phyloP scores from a whole-genome alignment of 1,140 invertebrate genomes.

The Microvelia longipes region DNA sequence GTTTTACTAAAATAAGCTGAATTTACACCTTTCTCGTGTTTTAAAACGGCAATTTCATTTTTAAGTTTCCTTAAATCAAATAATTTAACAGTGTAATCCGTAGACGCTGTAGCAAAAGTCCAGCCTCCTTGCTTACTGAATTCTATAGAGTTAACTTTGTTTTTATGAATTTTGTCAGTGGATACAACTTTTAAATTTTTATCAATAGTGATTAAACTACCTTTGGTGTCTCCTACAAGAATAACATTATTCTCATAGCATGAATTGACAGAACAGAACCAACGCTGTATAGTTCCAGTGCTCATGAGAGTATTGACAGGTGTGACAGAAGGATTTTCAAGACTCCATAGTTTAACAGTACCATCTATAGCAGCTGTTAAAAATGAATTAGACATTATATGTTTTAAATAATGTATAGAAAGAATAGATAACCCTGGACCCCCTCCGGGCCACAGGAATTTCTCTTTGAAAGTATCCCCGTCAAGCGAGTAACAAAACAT shows the following conservation, averaged over 20 bases:
- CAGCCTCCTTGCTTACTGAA: conserved; percentile 4
- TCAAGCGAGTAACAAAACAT: background rate
- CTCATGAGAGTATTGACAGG: background rate
- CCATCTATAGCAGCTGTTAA: conserved; percentile 12
- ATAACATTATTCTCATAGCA: conserved; percentile 5
- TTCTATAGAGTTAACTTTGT: conserved; percentile 11
- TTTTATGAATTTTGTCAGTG: conserved; percentile 9
- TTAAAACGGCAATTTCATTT: conserved; percentile 4
- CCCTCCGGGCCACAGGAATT: background rate
- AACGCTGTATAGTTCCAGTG: background rate
- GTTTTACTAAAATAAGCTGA: conserved; percentile 16
- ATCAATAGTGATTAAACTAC: conserved; percentile 3
- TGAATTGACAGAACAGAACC: conserved; percentile 10
- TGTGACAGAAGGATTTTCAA: background rate
- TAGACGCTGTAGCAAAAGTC: conserved; percentile 13
- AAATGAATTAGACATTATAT: background rate
- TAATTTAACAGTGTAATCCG: conserved; percentile 15
- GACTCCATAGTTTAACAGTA: conserved; percentile 8
- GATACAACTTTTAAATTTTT: conserved; percentile 11
- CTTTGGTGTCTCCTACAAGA: conserved; percentile 9
- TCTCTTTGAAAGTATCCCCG: background rate
- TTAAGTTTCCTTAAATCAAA: conserved; percentile 14
- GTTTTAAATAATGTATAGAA: background rate
- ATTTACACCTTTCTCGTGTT: conserved; percentile 9
- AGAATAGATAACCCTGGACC: background rate